Conservation (phyloP, 1,140 invertebrate species). For the Mactra quadrangularis region DNA sequence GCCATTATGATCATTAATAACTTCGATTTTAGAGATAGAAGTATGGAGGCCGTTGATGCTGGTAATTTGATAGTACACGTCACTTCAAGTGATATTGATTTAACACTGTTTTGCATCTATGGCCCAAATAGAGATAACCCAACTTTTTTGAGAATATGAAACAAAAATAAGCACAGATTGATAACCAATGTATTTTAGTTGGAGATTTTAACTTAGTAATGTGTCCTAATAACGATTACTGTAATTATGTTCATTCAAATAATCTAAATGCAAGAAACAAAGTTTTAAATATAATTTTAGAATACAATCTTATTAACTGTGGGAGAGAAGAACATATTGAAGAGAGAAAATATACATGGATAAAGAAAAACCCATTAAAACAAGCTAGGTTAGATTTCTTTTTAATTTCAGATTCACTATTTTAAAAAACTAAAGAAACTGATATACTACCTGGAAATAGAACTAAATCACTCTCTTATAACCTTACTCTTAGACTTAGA, state of each 20-base stretch:
- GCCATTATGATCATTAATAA: slow-evolving; percentile 34
- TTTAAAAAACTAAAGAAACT: not conserved
- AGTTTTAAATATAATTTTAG: not conserved
- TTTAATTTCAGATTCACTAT: slow-evolving; percentile 16
- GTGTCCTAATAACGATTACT: slow-evolving; percentile 20
- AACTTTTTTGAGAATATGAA: slow-evolving; percentile 4
- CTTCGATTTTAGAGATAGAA: slow-evolving; percentile 18
- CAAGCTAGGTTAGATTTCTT: slow-evolving; percentile 41
- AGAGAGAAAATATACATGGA: slow-evolving; percentile 32
- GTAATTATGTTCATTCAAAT: slow-evolving; percentile 34
- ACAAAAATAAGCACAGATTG: not conserved
- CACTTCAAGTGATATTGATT: not conserved
- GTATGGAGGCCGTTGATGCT: slow-evolving; percentile 2
- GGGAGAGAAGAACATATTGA: slow-evolving; percentile 5
- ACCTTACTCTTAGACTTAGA: slow-evolving; percentile 10
- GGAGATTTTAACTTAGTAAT: too few species aligned
- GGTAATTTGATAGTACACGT: slow-evolving; percentile 35
- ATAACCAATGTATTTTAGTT: slow-evolving; percentile 1
- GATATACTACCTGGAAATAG: not conserved
- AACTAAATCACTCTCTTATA: slow-evolving; percentile 34
- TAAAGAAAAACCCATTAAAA: slow-evolving; percentile 27
- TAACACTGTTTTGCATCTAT: slow-evolving; percentile 29
- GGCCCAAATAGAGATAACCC: slow-evolving; percentile 47
- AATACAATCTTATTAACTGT: slow-evolving; percentile 29
- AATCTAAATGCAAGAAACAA: slow-evolving; percentile 31